Evolutionary conservation across 1,140 invertebrate genomes (phyloP).

Genomic region (Gonioctena quinquepunctata): DNA sequence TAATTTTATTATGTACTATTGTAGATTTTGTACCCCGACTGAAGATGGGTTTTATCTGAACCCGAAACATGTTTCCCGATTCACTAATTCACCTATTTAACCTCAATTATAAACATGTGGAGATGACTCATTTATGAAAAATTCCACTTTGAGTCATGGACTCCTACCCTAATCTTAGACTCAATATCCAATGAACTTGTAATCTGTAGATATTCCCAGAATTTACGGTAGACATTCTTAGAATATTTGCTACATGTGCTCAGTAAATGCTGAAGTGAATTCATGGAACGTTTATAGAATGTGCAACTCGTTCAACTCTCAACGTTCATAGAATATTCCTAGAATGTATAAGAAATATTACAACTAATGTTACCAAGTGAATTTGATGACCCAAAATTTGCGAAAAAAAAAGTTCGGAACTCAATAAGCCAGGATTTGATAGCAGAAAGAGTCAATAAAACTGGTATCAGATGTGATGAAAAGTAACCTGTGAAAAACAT

Average conservation of each 20-base stretch:
- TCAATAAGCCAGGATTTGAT: background rate
- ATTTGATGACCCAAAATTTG: background rate
- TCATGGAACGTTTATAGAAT: background rate
- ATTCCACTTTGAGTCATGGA: too few relatives aligned
- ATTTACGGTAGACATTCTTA: too few relatives aligned
- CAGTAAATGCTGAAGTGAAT: background rate
- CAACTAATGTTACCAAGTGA: too few relatives aligned
- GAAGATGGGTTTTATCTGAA: too few relatives aligned
- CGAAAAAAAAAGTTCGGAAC: background rate
- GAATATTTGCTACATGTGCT: background rate
- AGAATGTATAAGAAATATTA: background rate
- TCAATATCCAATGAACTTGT: background rate
- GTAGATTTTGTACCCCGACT: too few relatives aligned
- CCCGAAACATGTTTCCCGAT: too few relatives aligned
- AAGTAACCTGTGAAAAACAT: constrained; percentile 9
- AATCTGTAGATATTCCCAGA: background rate
- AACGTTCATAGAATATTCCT: background rate
- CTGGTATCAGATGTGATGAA: background rate
- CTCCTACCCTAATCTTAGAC: too few relatives aligned
- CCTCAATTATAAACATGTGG: too few relatives aligned
- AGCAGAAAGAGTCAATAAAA: background rate
- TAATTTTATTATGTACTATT: too few relatives aligned
- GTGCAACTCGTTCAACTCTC: background rate
- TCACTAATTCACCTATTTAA: too few relatives aligned
- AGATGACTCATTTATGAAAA: too few relatives aligned